Percentiles rank a stretch among this genome's conserved stretches.
phyloP scores from a whole-genome alignment of 1,140 invertebrate genomes.

The Papilio xuthus region DNA sequence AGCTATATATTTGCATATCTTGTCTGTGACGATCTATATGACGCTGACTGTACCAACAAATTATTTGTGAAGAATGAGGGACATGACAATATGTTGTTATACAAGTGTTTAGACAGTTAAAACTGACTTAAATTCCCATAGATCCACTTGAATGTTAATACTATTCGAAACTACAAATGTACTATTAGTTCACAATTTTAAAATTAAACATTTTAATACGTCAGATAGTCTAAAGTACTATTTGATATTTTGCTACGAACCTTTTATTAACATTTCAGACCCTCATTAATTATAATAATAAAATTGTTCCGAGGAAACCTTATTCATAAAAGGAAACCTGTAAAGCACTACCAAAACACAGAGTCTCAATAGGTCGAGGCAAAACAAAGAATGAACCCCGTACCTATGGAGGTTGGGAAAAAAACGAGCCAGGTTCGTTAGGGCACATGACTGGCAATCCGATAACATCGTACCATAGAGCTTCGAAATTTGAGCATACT shows the following conservation, averaged over 20 bases:
- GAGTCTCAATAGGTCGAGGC: constrained; percentile 48
- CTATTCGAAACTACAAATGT: too few species aligned
- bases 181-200: background rate
- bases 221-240: background rate
- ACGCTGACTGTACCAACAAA: too few species aligned
- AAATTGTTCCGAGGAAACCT: constrained; percentile 46
- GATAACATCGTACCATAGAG: constrained; percentile 30
- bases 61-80: too few species aligned
- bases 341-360: constrained; percentile 53
- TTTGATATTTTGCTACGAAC: background rate
- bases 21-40: too few species aligned
- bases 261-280: constrained; percentile 9
- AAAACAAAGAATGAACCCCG: constrained; percentile 65
- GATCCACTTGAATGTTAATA: too few species aligned
- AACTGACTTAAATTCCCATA: too few species aligned
- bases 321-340: constrained; percentile 51
- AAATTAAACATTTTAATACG: background rate
- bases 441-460: constrained; percentile 73
- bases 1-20: too few species aligned
- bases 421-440: constrained; percentile 68
- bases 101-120: too few species aligned
- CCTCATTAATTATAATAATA: constrained; percentile 27
- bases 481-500: constrained; percentile 3
- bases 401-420: constrained; percentile 56
- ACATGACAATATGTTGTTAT: too few species aligned